These are phyloP conservation scores for Drosophila hamatofila DNA, from an alignment of 2,888 invertebrate genomes.

Conservation along the genomic window DNA sequence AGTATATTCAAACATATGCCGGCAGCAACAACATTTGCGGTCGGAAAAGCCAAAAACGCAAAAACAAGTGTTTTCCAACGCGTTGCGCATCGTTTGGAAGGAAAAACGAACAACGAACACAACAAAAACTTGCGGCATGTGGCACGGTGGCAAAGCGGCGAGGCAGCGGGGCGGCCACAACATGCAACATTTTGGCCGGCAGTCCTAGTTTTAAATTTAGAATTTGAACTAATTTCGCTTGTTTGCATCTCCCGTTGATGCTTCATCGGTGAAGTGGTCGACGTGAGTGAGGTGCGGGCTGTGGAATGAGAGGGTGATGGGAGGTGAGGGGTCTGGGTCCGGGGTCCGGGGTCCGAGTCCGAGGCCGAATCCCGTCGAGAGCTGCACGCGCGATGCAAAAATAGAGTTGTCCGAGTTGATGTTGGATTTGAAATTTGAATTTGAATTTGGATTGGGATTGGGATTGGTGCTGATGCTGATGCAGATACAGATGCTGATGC, in stretches of 20 bases:
- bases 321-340: background rate
- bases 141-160: conserved; percentile 20
- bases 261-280: conserved; percentile 61
- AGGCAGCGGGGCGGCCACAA: background rate
- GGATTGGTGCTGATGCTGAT: conserved; percentile 8
- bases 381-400: conserved; percentile 65
- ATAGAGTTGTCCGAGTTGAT: conserved; percentile 65
- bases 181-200: conserved; percentile 69
- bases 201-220: conserved; percentile 81
- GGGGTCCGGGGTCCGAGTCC: conserved; percentile 19
- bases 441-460: conserved; percentile 19
- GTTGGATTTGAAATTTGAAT: conserved; percentile 24
- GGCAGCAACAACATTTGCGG: conserved; percentile 46
- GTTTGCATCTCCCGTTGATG: conserved; percentile 53
- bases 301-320: too few relatives aligned
- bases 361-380: conserved; percentile 53
- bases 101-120: conserved; percentile 33
- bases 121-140: conserved; percentile 34
- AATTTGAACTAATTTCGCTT: conserved; percentile 83
- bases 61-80: conserved; percentile 78
- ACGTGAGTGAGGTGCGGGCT: conserved; percentile 1
- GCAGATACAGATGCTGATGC: conserved; percentile 8
- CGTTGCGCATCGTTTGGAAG: conserved; percentile 64
- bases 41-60: conserved; percentile 46
- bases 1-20: conserved; percentile 37